Percentiles rank a stretch among this genome's conserved stretches.
phyloP scores from a whole-genome alignment of 2,113 vertebrate species.

The Oncorhynchus masou region DNA sequence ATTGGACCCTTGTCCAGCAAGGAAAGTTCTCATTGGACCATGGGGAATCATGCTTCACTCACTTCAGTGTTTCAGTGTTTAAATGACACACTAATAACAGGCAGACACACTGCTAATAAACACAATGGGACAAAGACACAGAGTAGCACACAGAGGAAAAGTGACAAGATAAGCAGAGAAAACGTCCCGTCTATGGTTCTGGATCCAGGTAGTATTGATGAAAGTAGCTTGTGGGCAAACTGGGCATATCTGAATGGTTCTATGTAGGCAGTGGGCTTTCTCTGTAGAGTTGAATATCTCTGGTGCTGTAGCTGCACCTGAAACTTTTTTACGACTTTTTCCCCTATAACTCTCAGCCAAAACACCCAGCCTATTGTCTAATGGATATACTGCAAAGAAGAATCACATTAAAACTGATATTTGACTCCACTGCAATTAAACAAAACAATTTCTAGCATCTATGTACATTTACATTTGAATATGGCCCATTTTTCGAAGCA shows the following conservation, averaged over 20 bases:
- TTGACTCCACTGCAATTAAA: not conserved
- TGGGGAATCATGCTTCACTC: slow-evolving; percentile 61
- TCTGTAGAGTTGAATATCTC: too few relatives aligned
- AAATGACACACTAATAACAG: not conserved
- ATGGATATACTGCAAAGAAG: not conserved
- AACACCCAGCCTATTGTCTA: too few relatives aligned
- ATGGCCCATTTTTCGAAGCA: slow-evolving; percentile 34
- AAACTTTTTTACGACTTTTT: too few relatives aligned
- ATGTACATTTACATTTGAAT: slow-evolving; percentile 28
- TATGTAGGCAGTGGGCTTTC: too few relatives aligned
- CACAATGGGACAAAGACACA: slow-evolving; percentile 22
- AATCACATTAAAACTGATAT: slow-evolving; percentile 4
- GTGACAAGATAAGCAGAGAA: too few relatives aligned
- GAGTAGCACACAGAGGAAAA: slow-evolving; percentile 43
- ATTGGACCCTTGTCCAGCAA: slow-evolving; percentile 8
- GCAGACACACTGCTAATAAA: not conserved
- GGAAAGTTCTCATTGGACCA: slow-evolving; percentile 52
- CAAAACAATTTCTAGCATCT: slow-evolving; percentile 18
- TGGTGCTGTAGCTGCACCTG: too few relatives aligned
- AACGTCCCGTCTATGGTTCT: too few relatives aligned
- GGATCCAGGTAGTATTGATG: too few relatives aligned
- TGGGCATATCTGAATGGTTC: too few relatives aligned
- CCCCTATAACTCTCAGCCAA: too few relatives aligned
- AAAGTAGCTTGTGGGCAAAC: too few relatives aligned
- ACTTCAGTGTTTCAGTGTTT: slow-evolving; percentile 14